These are phyloP conservation scores for Tetramorium bicarinatum DNA, from an alignment of 2,888 invertebrate genomes.

Conservation along the genomic window DNA sequence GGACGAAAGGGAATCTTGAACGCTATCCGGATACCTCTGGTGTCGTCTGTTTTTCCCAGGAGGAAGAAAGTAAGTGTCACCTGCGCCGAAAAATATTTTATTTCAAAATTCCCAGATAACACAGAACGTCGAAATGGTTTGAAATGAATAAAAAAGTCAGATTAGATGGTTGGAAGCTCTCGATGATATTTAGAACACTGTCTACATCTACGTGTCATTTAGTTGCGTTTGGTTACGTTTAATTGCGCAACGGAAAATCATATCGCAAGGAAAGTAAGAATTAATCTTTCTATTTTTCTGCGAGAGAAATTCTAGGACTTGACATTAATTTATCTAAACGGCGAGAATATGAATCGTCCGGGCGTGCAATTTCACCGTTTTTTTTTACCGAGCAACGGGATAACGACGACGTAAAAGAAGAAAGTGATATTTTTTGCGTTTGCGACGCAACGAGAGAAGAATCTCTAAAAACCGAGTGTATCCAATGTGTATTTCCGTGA, in stretches of 20 bases:
- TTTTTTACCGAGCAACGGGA: not conserved
- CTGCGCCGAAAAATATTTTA: not conserved
- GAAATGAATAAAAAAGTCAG: not conserved
- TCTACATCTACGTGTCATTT: not conserved
- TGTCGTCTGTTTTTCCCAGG: slow-evolving; percentile 86
- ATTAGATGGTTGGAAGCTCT: not conserved
- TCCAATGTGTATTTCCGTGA: not conserved
- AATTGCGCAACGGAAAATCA: not conserved
- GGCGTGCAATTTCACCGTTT: slow-evolving; percentile 11
- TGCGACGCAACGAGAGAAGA: not conserved
- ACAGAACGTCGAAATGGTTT: not conserved
- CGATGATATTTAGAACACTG: not conserved
- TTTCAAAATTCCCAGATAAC: not conserved
- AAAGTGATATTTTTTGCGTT: not conserved
- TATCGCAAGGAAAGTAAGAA: not conserved
- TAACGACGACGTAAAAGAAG: not conserved
- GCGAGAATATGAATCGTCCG: not conserved
- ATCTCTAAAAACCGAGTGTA: not conserved
- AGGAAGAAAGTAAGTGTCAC: slow-evolving; percentile 80
- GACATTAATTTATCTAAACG: slow-evolving; percentile 9
- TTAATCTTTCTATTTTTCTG: not conserved
- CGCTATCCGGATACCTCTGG: slow-evolving; percentile 89
- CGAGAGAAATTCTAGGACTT: slow-evolving; percentile 1
- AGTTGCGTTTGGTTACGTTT: not conserved
- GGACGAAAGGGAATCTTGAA: slow-evolving; percentile 87